Base-by-base conservation (phyloP, 37 sponge, comb jelly and placozoan species). In the Hormiphora californensis region DNA sequence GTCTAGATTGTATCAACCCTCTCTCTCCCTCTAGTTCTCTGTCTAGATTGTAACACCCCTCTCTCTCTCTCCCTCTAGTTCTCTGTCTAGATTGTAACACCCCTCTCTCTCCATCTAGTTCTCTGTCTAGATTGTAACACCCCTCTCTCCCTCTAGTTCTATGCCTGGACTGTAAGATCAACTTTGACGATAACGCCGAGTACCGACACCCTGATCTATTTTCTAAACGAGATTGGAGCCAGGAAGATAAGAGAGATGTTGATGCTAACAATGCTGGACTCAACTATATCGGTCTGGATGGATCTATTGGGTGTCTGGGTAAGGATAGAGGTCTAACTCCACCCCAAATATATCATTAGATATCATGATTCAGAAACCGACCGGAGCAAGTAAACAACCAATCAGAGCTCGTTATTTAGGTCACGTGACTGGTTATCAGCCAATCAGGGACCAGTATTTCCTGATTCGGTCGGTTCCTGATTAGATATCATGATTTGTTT, bases 131-230 rank as follows among this genome's bases (percentile, higher is more conserved):
- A 49, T 15, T 49, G 15, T 49, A n/a, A n/a, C n/a, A n/a, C 59
- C 43, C 30, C 39, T 22, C 12, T 27, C 30, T 40, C 3, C 19
- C 38, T 87, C 15, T 54, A 96, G 97, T 96, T 37, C 55, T 92
- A 30, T 96, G 97, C 40, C 91, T 96, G 93, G 97, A 96, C 88
- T 92, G 89, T 12, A 96, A 96, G 87, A 90, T 96, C 33, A 96
- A 94, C 87, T 92, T 94, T 89, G 97, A 96, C 67, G 94, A 93
- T 69, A 96, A 92, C 85, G 89, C 97, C 0, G 88, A 90, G 54
- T 96, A 89, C 78, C 85, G 97, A 0, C 97, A 96, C 86, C 88
- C 88, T 63, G 90, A 90, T 5, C 55, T 91, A 34, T 91, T 91
- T 39, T 23, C 54, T 22, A 54, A 87, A 88, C 87, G 92, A 43